phyloP scores from a whole-genome alignment of 1,140 invertebrate species.

The Orchesella cincta region DNA sequence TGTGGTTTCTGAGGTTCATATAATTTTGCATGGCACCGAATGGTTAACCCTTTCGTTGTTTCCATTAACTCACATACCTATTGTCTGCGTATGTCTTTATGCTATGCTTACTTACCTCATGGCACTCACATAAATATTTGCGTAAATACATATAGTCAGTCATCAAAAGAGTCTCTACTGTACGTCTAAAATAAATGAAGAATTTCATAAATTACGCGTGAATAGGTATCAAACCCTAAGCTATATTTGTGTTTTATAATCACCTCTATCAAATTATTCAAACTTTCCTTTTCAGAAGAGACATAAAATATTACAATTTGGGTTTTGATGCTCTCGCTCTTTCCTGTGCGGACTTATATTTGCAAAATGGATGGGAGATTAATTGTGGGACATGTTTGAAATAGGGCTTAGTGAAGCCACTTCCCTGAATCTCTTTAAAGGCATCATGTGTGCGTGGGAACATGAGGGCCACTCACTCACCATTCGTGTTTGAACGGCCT shows the following conservation, averaged over 20 bases:
- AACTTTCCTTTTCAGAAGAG: background rate
- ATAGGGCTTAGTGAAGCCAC: too few species aligned
- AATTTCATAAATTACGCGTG: too few species aligned
- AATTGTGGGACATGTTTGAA: background rate
- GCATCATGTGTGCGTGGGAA: too few species aligned
- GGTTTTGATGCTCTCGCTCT: background rate
- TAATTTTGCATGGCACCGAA: constrained; percentile 20
- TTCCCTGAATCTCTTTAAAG: too few species aligned
- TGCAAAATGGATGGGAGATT: background rate
- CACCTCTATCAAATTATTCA: background rate
- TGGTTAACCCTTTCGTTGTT: constrained; percentile 13
- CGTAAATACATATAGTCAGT: too few species aligned
- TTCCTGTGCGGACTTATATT: background rate
- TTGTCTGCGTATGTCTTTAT: background rate
- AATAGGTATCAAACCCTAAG: too few species aligned
- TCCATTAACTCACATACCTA: background rate
- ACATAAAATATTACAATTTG: background rate
- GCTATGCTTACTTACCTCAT: background rate
- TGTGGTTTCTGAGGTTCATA: constrained; percentile 23
- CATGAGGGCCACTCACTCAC: too few species aligned
- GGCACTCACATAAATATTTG: background rate
- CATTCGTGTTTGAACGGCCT: too few species aligned
- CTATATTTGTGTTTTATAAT: too few species aligned
- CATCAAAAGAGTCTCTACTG: too few species aligned
- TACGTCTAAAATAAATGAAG: too few species aligned